Percentiles rank a stretch among this genome's conserved stretches.
These are phyloP conservation scores for Plagiodera versicolora DNA, from an alignment of 2,888 invertebrate species.

Conservation along the genomic window DNA sequence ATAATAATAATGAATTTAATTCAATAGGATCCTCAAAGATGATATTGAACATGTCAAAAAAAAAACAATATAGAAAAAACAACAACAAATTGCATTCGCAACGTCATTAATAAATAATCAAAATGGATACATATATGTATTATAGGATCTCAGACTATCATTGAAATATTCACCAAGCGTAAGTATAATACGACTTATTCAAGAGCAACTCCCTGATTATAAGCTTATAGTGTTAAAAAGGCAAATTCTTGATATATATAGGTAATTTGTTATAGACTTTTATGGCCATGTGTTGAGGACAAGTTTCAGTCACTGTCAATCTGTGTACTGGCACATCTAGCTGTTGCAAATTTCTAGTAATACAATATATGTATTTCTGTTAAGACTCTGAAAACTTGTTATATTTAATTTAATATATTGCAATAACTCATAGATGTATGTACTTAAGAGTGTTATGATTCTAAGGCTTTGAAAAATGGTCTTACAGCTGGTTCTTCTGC, in stretches of 20 bases:
- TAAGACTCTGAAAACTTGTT: too few relatives aligned
- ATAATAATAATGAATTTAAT: too few relatives aligned
- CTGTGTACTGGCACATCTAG: not conserved
- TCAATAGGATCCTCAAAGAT: too few relatives aligned
- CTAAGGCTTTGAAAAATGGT: too few relatives aligned
- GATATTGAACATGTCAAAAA: too few relatives aligned
- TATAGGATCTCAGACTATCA: not conserved
- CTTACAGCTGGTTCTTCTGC: too few relatives aligned
- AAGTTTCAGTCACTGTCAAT: not conserved
- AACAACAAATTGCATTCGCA: not conserved
- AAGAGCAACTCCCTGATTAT: conserved; percentile 4
- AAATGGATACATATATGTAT: not conserved
- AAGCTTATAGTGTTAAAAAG: not conserved
- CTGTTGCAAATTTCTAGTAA: too few relatives aligned
- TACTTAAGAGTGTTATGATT: not conserved
- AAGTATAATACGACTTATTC: conserved; percentile 1
- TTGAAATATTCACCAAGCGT: conserved; percentile 1
- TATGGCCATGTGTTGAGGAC: not conserved
- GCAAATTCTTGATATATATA: not conserved
- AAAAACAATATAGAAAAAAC: not conserved
- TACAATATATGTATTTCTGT: too few relatives aligned
- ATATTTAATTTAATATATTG: too few relatives aligned
- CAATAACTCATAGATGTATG: not conserved
- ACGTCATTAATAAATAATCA: not conserved
- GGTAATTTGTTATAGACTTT: not conserved